phyloP scores from a whole-genome alignment of 2,888 invertebrate species.

The Steinernema carpocapsae region DNA sequence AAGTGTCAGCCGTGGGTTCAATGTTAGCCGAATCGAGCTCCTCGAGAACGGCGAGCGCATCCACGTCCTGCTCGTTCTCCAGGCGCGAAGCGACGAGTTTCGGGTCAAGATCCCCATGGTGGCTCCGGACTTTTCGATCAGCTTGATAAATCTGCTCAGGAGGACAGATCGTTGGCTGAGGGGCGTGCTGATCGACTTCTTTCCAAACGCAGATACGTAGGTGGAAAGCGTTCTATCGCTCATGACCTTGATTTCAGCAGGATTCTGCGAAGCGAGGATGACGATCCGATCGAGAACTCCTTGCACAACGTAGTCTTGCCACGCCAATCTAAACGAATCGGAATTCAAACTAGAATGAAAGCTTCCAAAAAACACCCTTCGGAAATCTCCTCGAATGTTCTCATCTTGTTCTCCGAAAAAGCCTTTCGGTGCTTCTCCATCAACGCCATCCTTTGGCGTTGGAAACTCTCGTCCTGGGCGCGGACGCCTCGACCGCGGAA shows the following conservation, averaged over 20 bases:
- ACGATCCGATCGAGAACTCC: not conserved
- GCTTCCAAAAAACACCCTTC: not conserved
- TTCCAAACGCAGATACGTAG: not conserved
- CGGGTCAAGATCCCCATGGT: not conserved
- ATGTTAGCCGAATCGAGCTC: not conserved
- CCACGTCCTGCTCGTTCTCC: not conserved
- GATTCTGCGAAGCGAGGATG: not conserved
- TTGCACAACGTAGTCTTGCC: not conserved
- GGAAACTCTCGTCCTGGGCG: not conserved
- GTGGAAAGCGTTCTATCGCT: not conserved
- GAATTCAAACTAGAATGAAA: not conserved
- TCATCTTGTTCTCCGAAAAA: conserved; percentile 2
- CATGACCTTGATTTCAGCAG: not conserved
- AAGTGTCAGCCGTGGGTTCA: not conserved
- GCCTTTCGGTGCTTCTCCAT: conserved; percentile 7
- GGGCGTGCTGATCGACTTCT: not conserved
- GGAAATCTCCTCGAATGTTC: conserved; percentile 5
- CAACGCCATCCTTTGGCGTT: not conserved
- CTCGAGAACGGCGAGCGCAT: not conserved
- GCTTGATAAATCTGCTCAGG: not conserved
- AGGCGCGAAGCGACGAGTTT: not conserved
- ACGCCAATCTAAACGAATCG: conserved; percentile 4
- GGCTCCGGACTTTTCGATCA: not conserved
- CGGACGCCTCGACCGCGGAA: not conserved
- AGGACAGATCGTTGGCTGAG: not conserved